Base-by-base conservation (phyloP, 2,888 invertebrate species). In the Ethmia dodecea region DNA sequence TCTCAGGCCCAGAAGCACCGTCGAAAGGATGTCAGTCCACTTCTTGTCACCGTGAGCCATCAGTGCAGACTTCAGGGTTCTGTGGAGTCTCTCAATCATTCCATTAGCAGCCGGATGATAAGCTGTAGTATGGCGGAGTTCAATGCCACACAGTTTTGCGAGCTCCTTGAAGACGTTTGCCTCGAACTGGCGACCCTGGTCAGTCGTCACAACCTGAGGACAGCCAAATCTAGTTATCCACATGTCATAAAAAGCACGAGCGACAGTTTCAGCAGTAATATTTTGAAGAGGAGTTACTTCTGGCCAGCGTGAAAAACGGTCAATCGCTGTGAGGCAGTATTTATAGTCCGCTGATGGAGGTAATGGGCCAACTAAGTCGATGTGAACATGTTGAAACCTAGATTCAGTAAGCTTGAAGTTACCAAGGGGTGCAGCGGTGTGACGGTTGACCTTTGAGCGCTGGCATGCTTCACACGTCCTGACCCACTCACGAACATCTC, bases 351-450 rank as follows among this genome's bases (percentile, higher is more conserved):
- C 28, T 13, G 13, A 31, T 12, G 10, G 3, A 0, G 46, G 48
- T 5, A 50, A 25, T 0, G 45, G 76, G 2, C 74, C 48, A n/a
- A 51, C 31, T 6, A 52, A 45, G 44, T 86, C 79, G 0, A 86
- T 52, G 40, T 80, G 77, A 3, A 55, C 35, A 12, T 54, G 49
- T 0, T 5, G 9, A 22, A 55, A 43, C 1, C 49, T 28, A 3
- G 13, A 28, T 5, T 43, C 18, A 3, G 51, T 43, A 3, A 2
- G 10, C 3, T 10, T 9, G 5, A 51, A 45, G 2, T 20, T 13
- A 0, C 42, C 41, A 0, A 45, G 28, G 0, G 49, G 50, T 3
- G 51, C 2, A 0, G 20, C 10, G 3, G 6, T 35, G 15, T 52
- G 52, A 3, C 48, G 13, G 1, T 43, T 13, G 0, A 55, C 38